Evolutionary conservation across 2,888 invertebrate genomes (phyloP).

Genomic region (Philaethria dido): DNA sequence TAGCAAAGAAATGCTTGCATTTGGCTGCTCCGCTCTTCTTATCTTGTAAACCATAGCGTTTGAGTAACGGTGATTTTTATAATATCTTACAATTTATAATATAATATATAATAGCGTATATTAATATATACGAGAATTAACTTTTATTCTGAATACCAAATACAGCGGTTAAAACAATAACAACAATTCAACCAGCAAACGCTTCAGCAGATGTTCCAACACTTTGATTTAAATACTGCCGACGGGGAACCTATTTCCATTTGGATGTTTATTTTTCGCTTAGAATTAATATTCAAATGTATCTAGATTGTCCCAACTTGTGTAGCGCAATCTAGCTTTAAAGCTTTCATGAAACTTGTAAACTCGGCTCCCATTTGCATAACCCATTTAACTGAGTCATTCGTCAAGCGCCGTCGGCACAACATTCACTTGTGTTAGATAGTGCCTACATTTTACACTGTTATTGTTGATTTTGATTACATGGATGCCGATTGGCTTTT

Average conservation of each 20-base stretch:
- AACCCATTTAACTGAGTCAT: conserved; percentile 56
- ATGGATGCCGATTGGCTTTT: conserved; percentile 7
- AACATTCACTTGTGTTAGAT: conserved; percentile 23
- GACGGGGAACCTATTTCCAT: background rate
- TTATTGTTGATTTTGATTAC: conserved; percentile 19
- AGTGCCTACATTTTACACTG: conserved; percentile 9
- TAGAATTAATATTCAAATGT: conserved; percentile 42
- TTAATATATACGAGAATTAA: too few relatives aligned
- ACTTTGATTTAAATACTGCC: conserved; percentile 10
- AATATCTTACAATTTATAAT: too few relatives aligned
- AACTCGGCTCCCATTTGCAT: conserved; percentile 58
- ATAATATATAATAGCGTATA: too few relatives aligned
- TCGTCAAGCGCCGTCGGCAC: conserved; percentile 43
- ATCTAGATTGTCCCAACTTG: conserved; percentile 38
- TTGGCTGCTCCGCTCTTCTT: too few relatives aligned
- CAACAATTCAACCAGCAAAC: background rate
- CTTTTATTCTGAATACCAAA: background rate
- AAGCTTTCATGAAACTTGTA: conserved; percentile 47
- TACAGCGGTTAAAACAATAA: background rate
- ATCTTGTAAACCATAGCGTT: too few relatives aligned
- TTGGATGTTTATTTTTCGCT: conserved; percentile 21
- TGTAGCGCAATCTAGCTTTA: conserved; percentile 43
- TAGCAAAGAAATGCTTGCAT: too few relatives aligned
- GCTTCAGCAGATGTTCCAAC: background rate
- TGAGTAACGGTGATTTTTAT: too few relatives aligned